Conservation (phyloP, 2,113 vertebrate genomes). For the Emberiza fucata region DNA sequence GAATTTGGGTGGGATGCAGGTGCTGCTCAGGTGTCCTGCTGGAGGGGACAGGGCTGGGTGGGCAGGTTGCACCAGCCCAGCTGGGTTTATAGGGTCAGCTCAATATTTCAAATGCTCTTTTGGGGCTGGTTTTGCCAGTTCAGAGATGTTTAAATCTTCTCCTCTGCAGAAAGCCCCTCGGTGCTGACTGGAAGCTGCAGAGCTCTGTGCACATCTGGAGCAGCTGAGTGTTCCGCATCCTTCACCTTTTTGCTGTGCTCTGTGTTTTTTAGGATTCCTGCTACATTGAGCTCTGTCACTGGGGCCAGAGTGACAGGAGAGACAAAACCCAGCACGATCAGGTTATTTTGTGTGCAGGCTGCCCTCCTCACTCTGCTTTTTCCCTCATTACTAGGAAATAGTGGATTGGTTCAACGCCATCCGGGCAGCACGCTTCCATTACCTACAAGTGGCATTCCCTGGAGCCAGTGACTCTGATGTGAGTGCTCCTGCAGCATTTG, state of each 20-base stretch:
- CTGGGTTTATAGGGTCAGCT: background rate
- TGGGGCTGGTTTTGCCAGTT: background rate
- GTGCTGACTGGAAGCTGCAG: background rate
- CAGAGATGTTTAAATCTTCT: background rate
- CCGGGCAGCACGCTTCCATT: conserved; percentile 91
- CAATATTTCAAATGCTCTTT: background rate
- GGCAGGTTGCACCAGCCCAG: background rate
- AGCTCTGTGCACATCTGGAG: fast-evolving
- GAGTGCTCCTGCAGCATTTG: conserved; percentile 27
- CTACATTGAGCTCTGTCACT: background rate
- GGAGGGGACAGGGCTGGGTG: background rate
- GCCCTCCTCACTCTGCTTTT: background rate
- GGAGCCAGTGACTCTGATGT: conserved; percentile 87
- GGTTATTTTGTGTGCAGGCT: background rate
- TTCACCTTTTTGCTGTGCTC: background rate
- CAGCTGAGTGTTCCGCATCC: background rate
- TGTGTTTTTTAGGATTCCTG: background rate
- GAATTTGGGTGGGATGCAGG: background rate
- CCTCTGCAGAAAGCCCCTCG: background rate
- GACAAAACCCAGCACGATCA: fast-evolving
- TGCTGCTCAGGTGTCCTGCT: background rate
- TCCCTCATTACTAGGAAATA: conserved; percentile 78
- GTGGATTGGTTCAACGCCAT: conserved; percentile 97
- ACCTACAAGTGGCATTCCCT: conserved; percentile 94
- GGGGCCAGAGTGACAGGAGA: background rate